Conservation (phyloP, 1,140 invertebrate species). For the Calephelis virginiensis region DNA sequence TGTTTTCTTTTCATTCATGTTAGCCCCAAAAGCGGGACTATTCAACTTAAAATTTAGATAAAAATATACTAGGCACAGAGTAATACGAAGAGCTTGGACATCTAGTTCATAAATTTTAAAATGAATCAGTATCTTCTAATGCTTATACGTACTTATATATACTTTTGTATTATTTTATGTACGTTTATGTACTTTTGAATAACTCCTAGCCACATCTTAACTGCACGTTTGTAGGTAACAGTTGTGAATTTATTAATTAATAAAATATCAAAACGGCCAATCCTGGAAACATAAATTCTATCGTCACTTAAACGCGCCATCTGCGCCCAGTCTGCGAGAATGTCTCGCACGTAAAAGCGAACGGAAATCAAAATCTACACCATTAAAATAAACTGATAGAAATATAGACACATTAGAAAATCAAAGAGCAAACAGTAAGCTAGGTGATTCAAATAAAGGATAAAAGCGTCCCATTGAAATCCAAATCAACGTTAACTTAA, state of each 20-base stretch:
- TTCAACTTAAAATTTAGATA: too few species aligned
- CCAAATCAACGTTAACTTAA: conserved; percentile 6
- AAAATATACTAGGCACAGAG: too few species aligned
- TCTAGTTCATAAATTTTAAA: too few species aligned
- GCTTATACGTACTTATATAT: too few species aligned
- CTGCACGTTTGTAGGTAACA: not conserved
- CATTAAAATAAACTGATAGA: conserved; percentile 40
- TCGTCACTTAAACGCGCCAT: conserved; percentile 42
- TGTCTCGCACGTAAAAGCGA: conserved; percentile 53
- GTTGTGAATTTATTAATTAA: conserved; percentile 24
- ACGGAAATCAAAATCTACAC: conserved; percentile 55
- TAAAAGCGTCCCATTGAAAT: conserved; percentile 20
- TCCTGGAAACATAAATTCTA: conserved; percentile 51
- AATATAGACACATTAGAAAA: not conserved
- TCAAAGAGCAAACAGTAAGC: not conserved
- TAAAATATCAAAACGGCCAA: conserved; percentile 31
- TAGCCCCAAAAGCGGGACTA: too few species aligned
- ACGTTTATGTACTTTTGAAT: too few species aligned
- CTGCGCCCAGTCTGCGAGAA: conserved; percentile 15
- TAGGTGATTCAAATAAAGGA: conserved; percentile 13
- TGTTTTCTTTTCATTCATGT: too few species aligned
- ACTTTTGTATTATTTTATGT: too few species aligned
- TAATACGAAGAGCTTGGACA: too few species aligned
- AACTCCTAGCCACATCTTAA: too few species aligned
- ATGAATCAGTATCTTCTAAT: too few species aligned